These are phyloP conservation scores for Hydropsyche tenuis DNA, from an alignment of 1,140 invertebrate species.

Conservation along the genomic window DNA sequence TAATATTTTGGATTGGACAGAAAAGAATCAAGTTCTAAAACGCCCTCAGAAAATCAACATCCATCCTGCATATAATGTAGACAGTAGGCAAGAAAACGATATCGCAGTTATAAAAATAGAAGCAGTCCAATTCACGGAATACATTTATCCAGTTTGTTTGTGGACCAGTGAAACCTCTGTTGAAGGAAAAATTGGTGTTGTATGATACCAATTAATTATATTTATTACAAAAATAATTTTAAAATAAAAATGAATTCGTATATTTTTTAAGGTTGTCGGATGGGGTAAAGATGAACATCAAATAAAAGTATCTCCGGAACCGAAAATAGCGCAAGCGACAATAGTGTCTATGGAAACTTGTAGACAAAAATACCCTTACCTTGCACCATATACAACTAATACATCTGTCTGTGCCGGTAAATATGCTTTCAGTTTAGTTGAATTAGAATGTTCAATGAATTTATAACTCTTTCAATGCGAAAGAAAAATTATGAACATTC, in stretches of 20 bases:
- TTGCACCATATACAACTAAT: constrained; percentile 63
- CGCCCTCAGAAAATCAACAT: background rate
- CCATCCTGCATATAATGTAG: background rate
- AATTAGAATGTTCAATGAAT: too few species aligned
- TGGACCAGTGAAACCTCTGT: background rate
- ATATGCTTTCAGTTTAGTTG: too few species aligned
- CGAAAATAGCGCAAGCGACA: constrained; percentile 62
- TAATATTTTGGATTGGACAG: background rate
- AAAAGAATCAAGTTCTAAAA: background rate
- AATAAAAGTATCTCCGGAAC: constrained; percentile 56
- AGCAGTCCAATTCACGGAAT: background rate
- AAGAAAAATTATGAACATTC: too few species aligned
- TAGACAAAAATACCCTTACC: constrained; percentile 61
- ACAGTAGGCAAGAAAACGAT: background rate
- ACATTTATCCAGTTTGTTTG: background rate
- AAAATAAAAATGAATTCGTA: constrained; percentile 49
- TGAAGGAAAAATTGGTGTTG: background rate
- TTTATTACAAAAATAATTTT: too few species aligned
- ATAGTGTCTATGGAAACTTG: constrained; percentile 66
- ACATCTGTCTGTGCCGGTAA: constrained; percentile 67
- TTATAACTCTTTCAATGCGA: too few species aligned
- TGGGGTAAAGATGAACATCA: constrained; percentile 67
- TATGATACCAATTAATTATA: background rate
- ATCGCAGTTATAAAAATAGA: background rate
- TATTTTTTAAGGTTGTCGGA: constrained; percentile 60